Percentiles rank a stretch among this genome's conserved stretches.
Conservation (phyloP, 2,888 invertebrate genomes). For the Flabesymbios commensalis region DNA sequence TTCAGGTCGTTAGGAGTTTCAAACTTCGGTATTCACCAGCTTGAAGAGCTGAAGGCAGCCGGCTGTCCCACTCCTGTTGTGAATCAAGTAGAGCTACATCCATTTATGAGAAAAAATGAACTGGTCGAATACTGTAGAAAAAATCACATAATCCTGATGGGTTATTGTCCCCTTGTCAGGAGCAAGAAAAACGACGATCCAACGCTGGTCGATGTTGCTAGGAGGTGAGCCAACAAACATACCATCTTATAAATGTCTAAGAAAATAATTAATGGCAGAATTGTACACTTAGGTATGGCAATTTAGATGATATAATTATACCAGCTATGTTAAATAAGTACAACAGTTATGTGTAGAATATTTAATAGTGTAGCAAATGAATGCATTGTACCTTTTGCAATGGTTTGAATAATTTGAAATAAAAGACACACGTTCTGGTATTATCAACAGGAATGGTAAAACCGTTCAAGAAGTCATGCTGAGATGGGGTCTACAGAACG, state of each 20-base stretch:
- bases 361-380: not conserved
- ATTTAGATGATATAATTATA: not conserved
- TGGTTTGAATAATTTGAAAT: too few relatives aligned
- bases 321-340: not conserved
- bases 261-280: not conserved
- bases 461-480: conserved; percentile 41
- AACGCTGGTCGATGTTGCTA: conserved; percentile 34
- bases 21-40: conserved; percentile 45
- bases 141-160: conserved; percentile 43
- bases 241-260: not conserved
- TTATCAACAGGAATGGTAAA: conserved; percentile 40
- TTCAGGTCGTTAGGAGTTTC: conserved; percentile 46
- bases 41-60: conserved; percentile 41
- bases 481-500: conserved; percentile 45
- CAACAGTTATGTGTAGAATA: not conserved
- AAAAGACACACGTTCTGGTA: too few relatives aligned
- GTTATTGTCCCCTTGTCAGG: conserved; percentile 43
- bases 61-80: conserved; percentile 44
- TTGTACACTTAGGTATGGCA: too few relatives aligned
- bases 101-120: conserved; percentile 39
- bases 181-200: conserved; percentile 37
- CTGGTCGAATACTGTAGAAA: conserved; percentile 42
- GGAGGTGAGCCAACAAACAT: conserved; percentile 24
- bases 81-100: conserved; percentile 49
- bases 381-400: too few relatives aligned